A percentile compares a stretch with the other conserved stretches of the same genome.
Conservation (phyloP, 1,140 invertebrate genomes). For the Halyomorpha halys region DNA sequence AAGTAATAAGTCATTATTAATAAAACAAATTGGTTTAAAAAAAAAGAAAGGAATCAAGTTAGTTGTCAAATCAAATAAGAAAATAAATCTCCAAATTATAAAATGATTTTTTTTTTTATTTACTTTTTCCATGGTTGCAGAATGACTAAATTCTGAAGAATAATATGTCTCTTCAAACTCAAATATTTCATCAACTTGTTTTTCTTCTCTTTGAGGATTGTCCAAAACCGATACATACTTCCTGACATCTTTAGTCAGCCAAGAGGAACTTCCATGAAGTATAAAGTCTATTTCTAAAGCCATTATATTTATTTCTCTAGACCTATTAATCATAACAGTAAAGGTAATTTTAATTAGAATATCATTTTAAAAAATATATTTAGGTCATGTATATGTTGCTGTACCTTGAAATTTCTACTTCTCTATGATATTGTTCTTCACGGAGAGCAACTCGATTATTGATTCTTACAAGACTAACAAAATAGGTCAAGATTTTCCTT, state of each 20-base stretch:
- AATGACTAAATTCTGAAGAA: background rate
- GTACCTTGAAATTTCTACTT: background rate
- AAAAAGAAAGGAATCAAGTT: no score
- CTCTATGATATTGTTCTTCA: constrained; percentile 16
- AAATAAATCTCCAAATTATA: no score
- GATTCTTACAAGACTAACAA: constrained; percentile 2
- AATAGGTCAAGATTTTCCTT: background rate
- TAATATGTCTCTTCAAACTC: background rate
- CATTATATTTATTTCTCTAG: no score
- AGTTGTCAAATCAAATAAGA: no score
- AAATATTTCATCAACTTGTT: background rate
- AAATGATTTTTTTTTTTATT: background rate
- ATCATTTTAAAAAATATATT: no score
- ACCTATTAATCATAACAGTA: no score
- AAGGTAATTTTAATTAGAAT: no score
- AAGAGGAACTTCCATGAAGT: no score
- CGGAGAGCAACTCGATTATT: background rate
- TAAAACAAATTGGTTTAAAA: no score
- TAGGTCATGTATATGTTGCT: background rate
- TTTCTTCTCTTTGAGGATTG: background rate
- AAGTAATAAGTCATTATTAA: no score
- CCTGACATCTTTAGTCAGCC: background rate
- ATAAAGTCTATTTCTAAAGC: no score
- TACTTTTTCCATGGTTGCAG: background rate
- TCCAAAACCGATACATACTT: background rate